A percentile compares a stretch with the other conserved stretches of the same genome.
Conservation (phyloP, 1,140 invertebrate species). For the Lepidurus couesii region DNA sequence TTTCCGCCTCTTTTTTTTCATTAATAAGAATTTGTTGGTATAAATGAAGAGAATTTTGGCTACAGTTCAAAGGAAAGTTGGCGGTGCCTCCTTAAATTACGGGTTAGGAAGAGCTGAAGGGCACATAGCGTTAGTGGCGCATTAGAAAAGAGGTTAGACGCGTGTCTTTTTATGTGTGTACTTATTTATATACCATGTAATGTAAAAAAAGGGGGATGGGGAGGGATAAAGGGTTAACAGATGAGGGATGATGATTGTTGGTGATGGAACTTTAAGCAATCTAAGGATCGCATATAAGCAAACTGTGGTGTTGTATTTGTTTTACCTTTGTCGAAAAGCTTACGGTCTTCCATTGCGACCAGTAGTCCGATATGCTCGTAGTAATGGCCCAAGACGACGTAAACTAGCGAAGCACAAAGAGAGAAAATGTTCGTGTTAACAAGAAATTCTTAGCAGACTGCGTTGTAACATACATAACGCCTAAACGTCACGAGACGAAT, state of each 20-base stretch:
- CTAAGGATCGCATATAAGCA: background rate
- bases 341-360: constrained; percentile 70
- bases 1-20: background rate
- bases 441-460: too few relatives aligned
- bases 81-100: background rate
- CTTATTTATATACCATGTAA: background rate
- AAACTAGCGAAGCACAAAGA: constrained; percentile 63
- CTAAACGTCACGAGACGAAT: too few relatives aligned
- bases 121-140: background rate
- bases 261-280: constrained; percentile 19
- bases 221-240: background rate
- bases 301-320: constrained; percentile 27
- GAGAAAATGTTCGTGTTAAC: background rate
- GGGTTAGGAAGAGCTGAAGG: background rate
- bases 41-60: constrained; percentile 1
- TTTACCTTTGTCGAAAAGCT: constrained; percentile 73
- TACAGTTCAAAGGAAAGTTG: constrained; percentile 6
- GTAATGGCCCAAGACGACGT: constrained; percentile 82
- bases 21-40: background rate
- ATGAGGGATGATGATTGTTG: background rate
- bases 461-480: too few relatives aligned
- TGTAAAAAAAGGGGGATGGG: background rate
- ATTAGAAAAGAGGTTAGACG: background rate
- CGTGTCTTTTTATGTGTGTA: background rate
- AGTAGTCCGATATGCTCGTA: constrained; percentile 79